Evolutionary conservation across 92 coral and sea anemone genomes (phyloP), one percentile per base, ranked within the genome.

Genomic region (Hydrozoanthus gracilis): DNA sequence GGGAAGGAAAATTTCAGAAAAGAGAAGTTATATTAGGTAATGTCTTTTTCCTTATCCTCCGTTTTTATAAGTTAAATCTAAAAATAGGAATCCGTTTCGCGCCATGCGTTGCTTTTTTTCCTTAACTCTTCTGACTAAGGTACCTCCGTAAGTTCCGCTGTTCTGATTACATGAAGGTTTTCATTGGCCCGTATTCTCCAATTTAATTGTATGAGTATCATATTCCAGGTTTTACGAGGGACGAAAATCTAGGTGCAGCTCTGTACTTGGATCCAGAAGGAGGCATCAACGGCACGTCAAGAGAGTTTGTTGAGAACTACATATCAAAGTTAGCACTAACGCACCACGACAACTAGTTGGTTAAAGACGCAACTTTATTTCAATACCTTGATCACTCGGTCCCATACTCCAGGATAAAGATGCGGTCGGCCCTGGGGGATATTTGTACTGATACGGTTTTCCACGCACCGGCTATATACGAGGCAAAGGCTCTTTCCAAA

Each of bases 11-110:
- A 44, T 84, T 83, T 50, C 84, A 54, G 18, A 76, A 70, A 46
- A 46, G 73, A 0, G 94, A 93, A n/a, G 90, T 93, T 16, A 89
- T 93, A 67, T 50, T 62, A 17, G 96, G 96, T 27, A 27, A 27
- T 27, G 0, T 27, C 39, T 27, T 27, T 27, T 27, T 27, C 39
- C 1, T 27, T 27, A 27, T 27, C 39, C 39, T 2, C 39, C 39
- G 2, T 27, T 27, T 27, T 27, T 27, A 27, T 39, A 62, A 80
- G 52, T 58, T 54, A 0, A 3, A 0, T 72, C 4, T 4, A 72
- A 49, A 15, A 16, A n/a, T n/a, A n/a, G n/a, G n/a, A n/a, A n/a
- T n/a, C n/a, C n/a, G n/a, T n/a, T n/a, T n/a, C n/a, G n/a, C n/a
- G n/a, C n/a, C n/a, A n/a, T n/a, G n/a, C n/a, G n/a, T n/a, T n/a